phyloP scores from a whole-genome alignment of 2,113 vertebrate genomes.

The Vanacampus margaritifer region DNA sequence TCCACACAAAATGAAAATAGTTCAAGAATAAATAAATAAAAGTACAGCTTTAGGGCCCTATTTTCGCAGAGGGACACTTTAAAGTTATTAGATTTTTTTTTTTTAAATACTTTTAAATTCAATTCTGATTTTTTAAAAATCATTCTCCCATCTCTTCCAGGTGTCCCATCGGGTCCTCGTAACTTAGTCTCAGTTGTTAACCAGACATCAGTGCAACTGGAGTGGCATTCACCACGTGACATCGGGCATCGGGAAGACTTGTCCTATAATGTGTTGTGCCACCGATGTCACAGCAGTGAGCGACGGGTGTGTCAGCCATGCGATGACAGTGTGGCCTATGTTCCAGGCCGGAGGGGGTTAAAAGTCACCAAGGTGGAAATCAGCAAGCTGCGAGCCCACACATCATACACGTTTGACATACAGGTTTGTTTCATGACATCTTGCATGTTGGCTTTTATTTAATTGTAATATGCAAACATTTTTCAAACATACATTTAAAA shows the following conservation, averaged over 20 bases:
- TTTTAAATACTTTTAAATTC: not conserved
- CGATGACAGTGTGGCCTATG: conserved; percentile 87
- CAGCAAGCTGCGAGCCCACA: conserved; percentile 92
- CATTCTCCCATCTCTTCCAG: conserved; percentile 57
- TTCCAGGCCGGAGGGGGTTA: conserved; percentile 83
- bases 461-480: no score
- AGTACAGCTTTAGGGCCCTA: no score
- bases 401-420: conserved; percentile 90
- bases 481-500: no score
- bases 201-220: conserved; percentile 90
- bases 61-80: not conserved
- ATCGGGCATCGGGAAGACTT: conserved; percentile 86
- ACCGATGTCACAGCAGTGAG: conserved; percentile 84
- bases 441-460: not conserved
- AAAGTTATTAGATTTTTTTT: not conserved
- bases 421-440: conserved; percentile 69
- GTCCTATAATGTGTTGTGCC: conserved; percentile 91
- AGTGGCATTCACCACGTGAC: conserved; percentile 92
- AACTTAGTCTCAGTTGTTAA: conserved; percentile 94
- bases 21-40: no score
- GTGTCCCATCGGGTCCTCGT: conserved; percentile 89
- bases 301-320: conserved; percentile 87
- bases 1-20: no score
- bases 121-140: not conserved
- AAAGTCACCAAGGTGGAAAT: conserved; percentile 85